Base-by-base conservation (phyloP, 2,113 vertebrate genomes). In the Oostethus manadensis region DNA sequence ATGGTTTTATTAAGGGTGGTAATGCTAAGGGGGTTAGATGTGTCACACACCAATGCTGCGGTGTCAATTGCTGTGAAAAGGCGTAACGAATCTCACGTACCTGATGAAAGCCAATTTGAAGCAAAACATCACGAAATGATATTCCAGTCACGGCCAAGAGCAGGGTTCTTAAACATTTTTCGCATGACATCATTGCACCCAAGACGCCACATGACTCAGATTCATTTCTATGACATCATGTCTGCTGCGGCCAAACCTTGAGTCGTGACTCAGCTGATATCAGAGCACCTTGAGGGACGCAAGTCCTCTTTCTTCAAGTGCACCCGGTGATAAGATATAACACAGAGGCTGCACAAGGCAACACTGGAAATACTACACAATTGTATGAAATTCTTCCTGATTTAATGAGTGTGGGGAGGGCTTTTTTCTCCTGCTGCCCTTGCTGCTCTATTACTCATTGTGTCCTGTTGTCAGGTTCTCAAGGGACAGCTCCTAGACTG, bases 371-470 rank as follows among this genome's bases (percentile, higher is more conserved):
- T 66, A 60, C 63, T 45, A 42, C 18, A 65, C 44, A 8, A 66
- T 56, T 20, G 51, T 22, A 14, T 16, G 18, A 10, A 43, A 29
- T 79, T 58, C 23, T 59, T 64, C 48, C 56, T 68, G 60, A 64
- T 77, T 79, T 71, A 75, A 55, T 78, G 76, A 79, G 64, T 73
- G 64, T 66, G 53, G 29, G 1, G 9, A 59, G 51, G 59, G 60
- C 29, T 79, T 45, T 71, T 61, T 63, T 55, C 70, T 57, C 69
- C 74, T 54, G 51, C 26, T 35, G 68, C 72, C 63, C 35, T 66
- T 3, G 23, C 74, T 77, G 71, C 66, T 72, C 65, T 80, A 77
- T 80, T 86, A 78, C 75, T 83, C 79, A 78, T 72, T 68, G 60
- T 71, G 70, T 80, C 63, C 14, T 70, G 63, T 74, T 85, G 81